Evolutionary conservation across 2,888 invertebrate species (phyloP).

Genomic region (Acleris holmiana): DNA sequence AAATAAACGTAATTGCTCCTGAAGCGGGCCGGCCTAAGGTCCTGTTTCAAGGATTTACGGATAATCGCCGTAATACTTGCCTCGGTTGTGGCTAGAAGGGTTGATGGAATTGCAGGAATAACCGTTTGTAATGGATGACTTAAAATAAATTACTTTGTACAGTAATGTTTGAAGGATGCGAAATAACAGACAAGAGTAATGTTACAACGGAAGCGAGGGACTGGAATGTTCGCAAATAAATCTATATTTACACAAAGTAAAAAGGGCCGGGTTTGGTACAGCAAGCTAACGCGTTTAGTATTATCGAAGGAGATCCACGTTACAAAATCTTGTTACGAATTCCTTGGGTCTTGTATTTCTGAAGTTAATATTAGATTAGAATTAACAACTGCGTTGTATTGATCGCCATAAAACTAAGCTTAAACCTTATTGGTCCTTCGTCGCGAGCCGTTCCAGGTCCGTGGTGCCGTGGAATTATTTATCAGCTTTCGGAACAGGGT

Average conservation of each 20-base stretch:
- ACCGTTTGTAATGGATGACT: constrained; percentile 25
- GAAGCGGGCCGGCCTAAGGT: constrained; percentile 24
- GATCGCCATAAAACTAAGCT: constrained; percentile 48
- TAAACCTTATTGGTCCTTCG: constrained; percentile 53
- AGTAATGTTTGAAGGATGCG: constrained; percentile 5
- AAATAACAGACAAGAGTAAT: constrained; percentile 21
- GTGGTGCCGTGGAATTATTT: constrained; percentile 59
- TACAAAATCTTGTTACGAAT: background rate
- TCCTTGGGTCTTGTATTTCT: background rate
- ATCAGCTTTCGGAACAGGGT: constrained; percentile 48
- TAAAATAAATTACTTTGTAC: constrained; percentile 15
- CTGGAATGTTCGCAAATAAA: constrained; percentile 18
- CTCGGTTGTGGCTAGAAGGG: constrained; percentile 34
- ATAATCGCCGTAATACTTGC: constrained; percentile 33
- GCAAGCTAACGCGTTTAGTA: background rate
- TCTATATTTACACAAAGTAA: constrained; percentile 2
- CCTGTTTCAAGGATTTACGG: constrained; percentile 33
- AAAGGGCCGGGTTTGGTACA: background rate
- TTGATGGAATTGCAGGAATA: constrained; percentile 40
- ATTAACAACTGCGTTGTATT: constrained; percentile 15
- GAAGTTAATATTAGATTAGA: constrained; percentile 10
- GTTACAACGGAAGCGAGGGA: constrained; percentile 9
- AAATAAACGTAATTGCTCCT: constrained; percentile 51
- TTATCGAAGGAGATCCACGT: background rate
- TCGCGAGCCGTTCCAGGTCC: constrained; percentile 43